These are phyloP conservation scores for Mimumesa dahlbomi DNA, from an alignment of 2,888 invertebrate genomes.

Conservation along the genomic window DNA sequence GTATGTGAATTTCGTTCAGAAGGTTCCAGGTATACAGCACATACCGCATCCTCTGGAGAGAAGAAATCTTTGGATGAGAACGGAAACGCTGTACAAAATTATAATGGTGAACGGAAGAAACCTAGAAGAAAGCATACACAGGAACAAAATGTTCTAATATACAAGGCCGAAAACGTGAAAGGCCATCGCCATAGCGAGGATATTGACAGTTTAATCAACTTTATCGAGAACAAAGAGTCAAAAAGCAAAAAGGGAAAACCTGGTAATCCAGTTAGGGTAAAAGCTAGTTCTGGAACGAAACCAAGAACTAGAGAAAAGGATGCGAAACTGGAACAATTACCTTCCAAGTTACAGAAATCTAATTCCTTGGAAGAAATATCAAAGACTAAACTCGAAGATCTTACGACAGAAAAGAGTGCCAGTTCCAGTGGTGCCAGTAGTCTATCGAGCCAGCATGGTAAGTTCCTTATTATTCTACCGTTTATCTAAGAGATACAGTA, in stretches of 20 bases:
- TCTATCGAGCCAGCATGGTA: slow-evolving; percentile 77
- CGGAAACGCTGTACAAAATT: slow-evolving; percentile 86
- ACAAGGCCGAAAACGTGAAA: slow-evolving; percentile 84
- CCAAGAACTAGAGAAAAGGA: slow-evolving; percentile 79
- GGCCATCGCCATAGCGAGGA: slow-evolving; percentile 91
- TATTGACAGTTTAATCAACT: slow-evolving; percentile 88
- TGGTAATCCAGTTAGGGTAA: slow-evolving; percentile 73
- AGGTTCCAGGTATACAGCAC: slow-evolving; percentile 64
- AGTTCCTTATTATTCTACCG: no score
- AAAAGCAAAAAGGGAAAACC: slow-evolving; percentile 77
- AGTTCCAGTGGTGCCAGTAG: slow-evolving; percentile 76
- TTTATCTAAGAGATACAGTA: no score
- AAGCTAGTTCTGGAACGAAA: slow-evolving; percentile 77
- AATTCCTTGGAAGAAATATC: slow-evolving; percentile 92
- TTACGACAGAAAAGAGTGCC: slow-evolving; percentile 82
- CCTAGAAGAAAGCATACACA: slow-evolving; percentile 75
- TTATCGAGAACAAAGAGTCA: slow-evolving; percentile 85
- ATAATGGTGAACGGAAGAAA: slow-evolving; percentile 74
- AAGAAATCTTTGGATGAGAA: slow-evolving; percentile 90
- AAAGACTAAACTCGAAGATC: slow-evolving; percentile 87
- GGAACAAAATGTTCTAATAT: slow-evolving; percentile 77
- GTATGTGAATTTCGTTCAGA: slow-evolving; percentile 49
- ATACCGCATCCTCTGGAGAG: slow-evolving; percentile 73
- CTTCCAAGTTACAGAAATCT: slow-evolving; percentile 85
- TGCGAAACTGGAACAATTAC: slow-evolving; percentile 76